Evolutionary conservation across 2,113 vertebrate genomes (phyloP).

Genomic region (Ahaetulla prasina): DNA sequence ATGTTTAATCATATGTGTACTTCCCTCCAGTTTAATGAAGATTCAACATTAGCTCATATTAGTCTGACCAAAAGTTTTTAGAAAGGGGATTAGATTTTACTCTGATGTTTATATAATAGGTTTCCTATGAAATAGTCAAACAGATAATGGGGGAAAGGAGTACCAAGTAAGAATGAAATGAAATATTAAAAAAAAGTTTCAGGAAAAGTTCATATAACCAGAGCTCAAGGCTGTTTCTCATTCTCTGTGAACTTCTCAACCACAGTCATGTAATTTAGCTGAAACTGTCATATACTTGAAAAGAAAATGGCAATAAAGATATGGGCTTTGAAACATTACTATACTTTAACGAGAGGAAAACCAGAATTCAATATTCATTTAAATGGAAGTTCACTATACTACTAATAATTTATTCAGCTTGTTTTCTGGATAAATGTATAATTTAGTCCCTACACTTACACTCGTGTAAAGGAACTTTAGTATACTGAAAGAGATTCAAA

Average conservation of each 20-base stretch:
- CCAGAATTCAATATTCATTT: neutral
- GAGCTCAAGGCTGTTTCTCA: neutral
- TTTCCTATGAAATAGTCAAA: neutral
- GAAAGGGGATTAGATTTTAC: neutral
- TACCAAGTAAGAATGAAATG: constrained; percentile 18
- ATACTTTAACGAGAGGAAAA: neutral
- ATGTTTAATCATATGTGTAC: neutral
- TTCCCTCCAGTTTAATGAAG: neutral
- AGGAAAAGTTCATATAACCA: constrained; percentile 24
- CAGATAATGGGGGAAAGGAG: neutral
- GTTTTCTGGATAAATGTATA: neutral
- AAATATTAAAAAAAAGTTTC: constrained; percentile 9
- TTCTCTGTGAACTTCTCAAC: constrained; percentile 19
- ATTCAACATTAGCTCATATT: neutral
- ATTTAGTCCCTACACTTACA: neutral
- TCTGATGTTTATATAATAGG: neutral
- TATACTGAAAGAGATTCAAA: neutral
- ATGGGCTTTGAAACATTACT: neutral
- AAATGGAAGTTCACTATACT: neutral
- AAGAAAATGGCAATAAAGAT: constrained; percentile 18
- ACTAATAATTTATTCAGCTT: neutral
- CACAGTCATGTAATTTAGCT: neutral
- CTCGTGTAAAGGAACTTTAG: neutral
- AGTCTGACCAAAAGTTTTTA: neutral
- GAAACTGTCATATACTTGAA: constrained; percentile 15